Evolutionary conservation across 2,797 vertebrate genomes (phyloP).

Genomic region (Cryptoblepharus egeriae): DNA sequence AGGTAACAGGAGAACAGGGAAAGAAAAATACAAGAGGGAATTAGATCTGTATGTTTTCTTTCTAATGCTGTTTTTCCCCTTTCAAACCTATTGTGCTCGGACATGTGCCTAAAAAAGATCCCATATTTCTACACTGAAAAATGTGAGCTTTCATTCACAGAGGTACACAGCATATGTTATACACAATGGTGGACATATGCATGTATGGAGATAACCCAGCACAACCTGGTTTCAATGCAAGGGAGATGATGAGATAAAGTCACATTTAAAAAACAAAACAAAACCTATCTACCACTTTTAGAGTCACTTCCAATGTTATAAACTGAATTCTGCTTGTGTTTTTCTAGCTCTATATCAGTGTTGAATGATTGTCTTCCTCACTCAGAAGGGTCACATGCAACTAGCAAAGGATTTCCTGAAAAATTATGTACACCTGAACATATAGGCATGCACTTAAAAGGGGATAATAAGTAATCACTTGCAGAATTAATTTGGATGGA

Average conservation of each 20-base stretch:
- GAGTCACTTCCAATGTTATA: no score
- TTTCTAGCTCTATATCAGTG: no score
- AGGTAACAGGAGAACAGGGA: neutral
- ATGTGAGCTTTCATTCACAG: neutral
- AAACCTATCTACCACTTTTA: no score
- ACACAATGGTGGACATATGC: no score
- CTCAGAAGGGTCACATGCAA: slow-evolving; percentile 54
- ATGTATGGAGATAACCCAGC: no score
- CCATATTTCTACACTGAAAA: slow-evolving; percentile 3
- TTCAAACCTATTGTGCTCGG: neutral
- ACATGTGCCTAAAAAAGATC: slow-evolving; percentile 7
- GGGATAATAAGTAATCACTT: neutral
- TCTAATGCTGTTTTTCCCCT: neutral
- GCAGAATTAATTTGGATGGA: neutral
- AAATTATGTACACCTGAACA: no score
- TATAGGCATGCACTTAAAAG: neutral
- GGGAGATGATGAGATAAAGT: slow-evolving; percentile 39
- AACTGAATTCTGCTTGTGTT: no score
- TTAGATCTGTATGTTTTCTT: neutral
- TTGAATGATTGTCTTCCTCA: slow-evolving; percentile 53
- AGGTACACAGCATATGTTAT: neutral
- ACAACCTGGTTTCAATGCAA: neutral
- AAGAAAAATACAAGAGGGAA: neutral
- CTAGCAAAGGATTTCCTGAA: slow-evolving; percentile 47
- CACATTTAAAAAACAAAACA: neutral